Evolutionary conservation across 2,888 invertebrate species (phyloP), one percentile per base, ranked within the genome.

Genomic region (Augiades crinisus): DNA sequence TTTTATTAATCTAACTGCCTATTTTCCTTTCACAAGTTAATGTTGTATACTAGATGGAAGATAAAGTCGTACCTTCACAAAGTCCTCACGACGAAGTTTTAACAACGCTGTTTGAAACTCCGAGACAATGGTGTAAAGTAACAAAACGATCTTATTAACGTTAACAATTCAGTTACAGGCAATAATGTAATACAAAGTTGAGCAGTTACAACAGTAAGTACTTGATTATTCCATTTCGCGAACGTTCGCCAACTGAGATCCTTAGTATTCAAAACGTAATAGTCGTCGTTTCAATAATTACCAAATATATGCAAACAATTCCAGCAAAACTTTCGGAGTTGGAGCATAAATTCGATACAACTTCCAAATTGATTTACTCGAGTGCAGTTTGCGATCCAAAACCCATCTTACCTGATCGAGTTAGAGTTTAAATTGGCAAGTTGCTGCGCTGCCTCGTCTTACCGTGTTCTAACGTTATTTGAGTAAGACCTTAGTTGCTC

Each of bases 311-410:
- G 59, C 59, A 60, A 62, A 62, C 62, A 59, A 57, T 61, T 53
- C 52, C 54, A 45, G 49, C 46, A 53, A 57, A 59, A 61, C 59
- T 61, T 61, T 55, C 57, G 47, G 57, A 62, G 57, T 60, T 50
- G 21, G 38, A 47, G 37, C 33, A 56, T 57, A 56, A 63, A 60
- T 59, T 57, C 60, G 59, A 58, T 59, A 60, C 63, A 58, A 65
- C 62, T 65, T 62, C 58, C 61, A 66, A 67, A 61, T 67, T 67
- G 64, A 72, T 72, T 74, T 72, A 69, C 64, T 64, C 58, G 52
- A 47, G 40, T 37, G 14, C 33, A 47, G 45, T 33, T 30, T 41
- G 16, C 62, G 60, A 57, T 52, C 54, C 16, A 63, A 65, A 59
- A 57, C 51, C 52, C 47, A 63, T 67, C 61, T 54, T 70, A 66